Base-by-base conservation (phyloP, 1,140 invertebrate species). In the Drosophila ercepeae region DNA sequence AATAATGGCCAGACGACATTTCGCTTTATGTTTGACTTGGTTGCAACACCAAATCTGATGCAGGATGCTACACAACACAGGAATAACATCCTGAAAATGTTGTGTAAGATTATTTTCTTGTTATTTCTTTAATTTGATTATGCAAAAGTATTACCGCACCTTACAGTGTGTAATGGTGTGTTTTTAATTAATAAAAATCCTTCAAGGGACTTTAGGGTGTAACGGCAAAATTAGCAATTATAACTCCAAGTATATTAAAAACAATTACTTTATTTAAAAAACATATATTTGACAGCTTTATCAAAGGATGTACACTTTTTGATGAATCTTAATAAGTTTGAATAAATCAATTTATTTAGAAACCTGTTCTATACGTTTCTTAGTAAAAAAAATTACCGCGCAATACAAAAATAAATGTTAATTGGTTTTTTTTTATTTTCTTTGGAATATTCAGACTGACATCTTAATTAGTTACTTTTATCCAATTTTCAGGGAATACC, bases 1-100 rank as follows among this genome's bases (percentile, higher is more conserved):
- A 82, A 74, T 82, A 69, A 81, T 67, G 72, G 48, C 44, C 36
- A 11, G 48, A 25, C 64, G 46, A 74, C 61, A 82, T 76, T 72
- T 73, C 67, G 58, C 64, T 72, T 68, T 49, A 72, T 75, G 51
- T 72, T 72, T 60, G 69, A 72, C 55, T 71, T 60, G 55, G 32
- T 34, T 71, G 65, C 63, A 67, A 52, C 53, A 71, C 11, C 18
- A 48, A 72, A 72, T 29, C 16, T 53, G 54, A 71, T 49, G 67
- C 68, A 61, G 49, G 64, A 61, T 52, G 54, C 55, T 21, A 2
- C 46, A 25, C 42, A 49, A 61, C 25, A 49, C 34, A 13, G 3
- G 18, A 59, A 45, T 39, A 71, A 27, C 25, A 41, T 34, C 27
- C 42, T n/a, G 21, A 18, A 9, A 41, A 53, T 71, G 67, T 53